Evolutionary conservation across 2,888 invertebrate species (phyloP), one percentile per base, ranked within the genome.

Genomic region (Chymomyza amoena): DNA sequence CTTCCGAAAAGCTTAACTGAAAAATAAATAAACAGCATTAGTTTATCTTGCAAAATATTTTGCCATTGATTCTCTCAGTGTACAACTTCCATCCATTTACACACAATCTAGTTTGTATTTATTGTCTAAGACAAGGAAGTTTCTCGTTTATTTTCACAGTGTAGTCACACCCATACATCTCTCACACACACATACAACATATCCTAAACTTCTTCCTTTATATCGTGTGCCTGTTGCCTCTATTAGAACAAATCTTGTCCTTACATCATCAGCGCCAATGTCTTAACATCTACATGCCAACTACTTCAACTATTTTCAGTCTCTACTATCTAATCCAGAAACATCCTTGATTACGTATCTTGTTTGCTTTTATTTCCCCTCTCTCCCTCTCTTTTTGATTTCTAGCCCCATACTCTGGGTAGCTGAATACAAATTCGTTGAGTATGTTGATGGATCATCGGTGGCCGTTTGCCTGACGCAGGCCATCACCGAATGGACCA

Each of bases 391-490:
- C 52, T 65, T 60, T 51, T 66, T 62, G 66, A 59, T 65, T 66
- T 95, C 84, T 95, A 96, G 96, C 92, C 96, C 96, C 79, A 95
- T 96, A 92, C 93, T 95, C 91, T 94, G 94, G 89, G 95, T 95
- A 84, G 95, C 96, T 28, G 95, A 96, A 91, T 95, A 96, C 90
- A 94, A 94, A 88, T 93, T 93, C 72, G 93, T 94, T 74, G 93
- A 94, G 73, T 95, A 95, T 91, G 92, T 93, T 89, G 96, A 96
- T 92, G 95, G 95, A 76, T 93, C 94, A 69, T 92, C 93, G 78
- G 94, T 95, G 84, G 93, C 95, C 73, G 95, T 95, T 78, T 98
- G 98, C 91, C 93, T 96, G 84, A 97, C 96, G 51, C 94, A 95
- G 91, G 96, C 96, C 62, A 94, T 95, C 91, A 94, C 94, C 77